Base-by-base conservation (phyloP, 2,888 invertebrate genomes). In the Sinotaia quadrata region DNA sequence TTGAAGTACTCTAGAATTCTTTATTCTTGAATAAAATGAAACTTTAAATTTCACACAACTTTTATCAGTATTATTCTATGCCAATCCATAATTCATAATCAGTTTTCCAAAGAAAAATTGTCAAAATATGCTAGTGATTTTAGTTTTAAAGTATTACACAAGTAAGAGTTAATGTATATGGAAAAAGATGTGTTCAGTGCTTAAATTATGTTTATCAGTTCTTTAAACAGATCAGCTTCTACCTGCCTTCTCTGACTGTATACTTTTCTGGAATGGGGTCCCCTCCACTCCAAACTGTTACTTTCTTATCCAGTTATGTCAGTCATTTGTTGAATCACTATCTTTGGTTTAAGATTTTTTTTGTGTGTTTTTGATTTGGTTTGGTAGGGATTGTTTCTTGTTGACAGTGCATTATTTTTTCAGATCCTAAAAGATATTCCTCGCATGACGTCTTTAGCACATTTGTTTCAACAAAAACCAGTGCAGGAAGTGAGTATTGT, bases 381-480 rank as follows among this genome's bases (percentile, higher is more conserved):
- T 37, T 47, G 47, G 52, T 63, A 54, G 63, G 63, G 41, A 63
- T 37, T 61, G 61, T 63, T 63, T 51, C n/a, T n/a, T n/a, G 54
- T 63, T 33, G 18, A 24, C 41, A 54, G 47, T 65, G 56, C 47
- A 21, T 56, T 72, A 68, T 75, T 71, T 75, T 80, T 84, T 59
- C 83, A 86, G 84, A 86, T 85, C 68, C 79, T 84, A 69, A 86
- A 85, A 81, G 86, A 86, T 81, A 79, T 84, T 33, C 82, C 82
- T 49, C 76, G 86, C 78, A 85, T 86, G 86, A 83, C 82, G 56
- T 79, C 81, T 52, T 71, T 84, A 74, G 82, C 81, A 68, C 83
- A 82, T 72, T 80, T 84, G 76, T 81, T 84, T 72, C 81, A 82
- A 79, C 81, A 82, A 76, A 81, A 78, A 69, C 78, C 77, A 62